Conservation (phyloP, 2,113 vertebrate genomes). For the Hemichromis elongatus region DNA sequence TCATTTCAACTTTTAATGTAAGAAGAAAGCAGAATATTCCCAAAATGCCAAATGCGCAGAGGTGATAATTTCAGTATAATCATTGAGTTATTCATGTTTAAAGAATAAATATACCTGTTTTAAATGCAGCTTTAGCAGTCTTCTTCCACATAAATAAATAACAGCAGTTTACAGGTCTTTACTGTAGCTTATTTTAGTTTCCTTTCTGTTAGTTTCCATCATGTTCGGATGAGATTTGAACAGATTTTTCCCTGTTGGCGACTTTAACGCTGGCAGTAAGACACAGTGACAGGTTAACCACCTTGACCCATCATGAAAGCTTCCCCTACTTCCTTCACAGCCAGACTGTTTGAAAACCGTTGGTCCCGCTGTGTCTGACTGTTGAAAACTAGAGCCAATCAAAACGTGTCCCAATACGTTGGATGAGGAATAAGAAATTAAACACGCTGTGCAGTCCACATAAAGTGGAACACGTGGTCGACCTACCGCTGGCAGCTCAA, state of each 20-base stretch:
- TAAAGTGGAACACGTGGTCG: background rate
- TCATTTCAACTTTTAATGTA: rapidly evolving
- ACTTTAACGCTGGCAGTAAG: background rate
- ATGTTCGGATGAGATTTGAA: background rate
- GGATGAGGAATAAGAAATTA: background rate
- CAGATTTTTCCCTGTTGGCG: background rate
- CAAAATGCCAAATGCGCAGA: background rate
- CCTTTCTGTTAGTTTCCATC: background rate
- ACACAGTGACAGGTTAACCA: background rate
- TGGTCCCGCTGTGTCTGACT: background rate
- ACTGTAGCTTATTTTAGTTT: background rate
- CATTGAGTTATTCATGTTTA: background rate
- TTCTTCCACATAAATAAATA: background rate
- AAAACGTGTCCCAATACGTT: background rate
- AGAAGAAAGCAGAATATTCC: background rate
- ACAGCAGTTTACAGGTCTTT: background rate
- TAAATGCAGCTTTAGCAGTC: background rate
- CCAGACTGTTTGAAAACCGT: background rate
- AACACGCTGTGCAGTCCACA: background rate
- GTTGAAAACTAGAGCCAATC: background rate
- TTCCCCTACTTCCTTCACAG: background rate
- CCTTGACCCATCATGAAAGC: background rate
- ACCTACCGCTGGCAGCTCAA: background rate
- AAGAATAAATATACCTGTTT: background rate
- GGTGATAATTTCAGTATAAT: rapidly evolving